Percentiles rank a stretch among this genome's conserved stretches.
Conservation (phyloP, 2,888 invertebrate species). For the Alviniconcha strummeri region DNA sequence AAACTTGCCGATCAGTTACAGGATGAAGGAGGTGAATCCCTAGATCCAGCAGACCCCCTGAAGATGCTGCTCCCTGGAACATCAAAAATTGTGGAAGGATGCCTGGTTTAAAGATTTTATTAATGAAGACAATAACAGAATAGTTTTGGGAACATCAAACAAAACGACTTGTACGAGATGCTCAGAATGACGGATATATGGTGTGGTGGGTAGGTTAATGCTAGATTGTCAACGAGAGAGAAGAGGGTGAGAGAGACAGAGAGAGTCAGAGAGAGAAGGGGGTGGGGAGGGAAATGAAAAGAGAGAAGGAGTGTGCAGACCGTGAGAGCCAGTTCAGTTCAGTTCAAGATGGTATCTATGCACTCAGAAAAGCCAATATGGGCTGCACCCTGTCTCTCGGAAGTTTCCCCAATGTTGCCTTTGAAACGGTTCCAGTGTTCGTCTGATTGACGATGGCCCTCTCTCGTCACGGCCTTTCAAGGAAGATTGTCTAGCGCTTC, state of each 20-base stretch:
- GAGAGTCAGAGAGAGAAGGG: neutral
- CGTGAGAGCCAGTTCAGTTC: no score
- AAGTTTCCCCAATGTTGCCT: no score
- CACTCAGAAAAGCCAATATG: no score
- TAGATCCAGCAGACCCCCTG: neutral
- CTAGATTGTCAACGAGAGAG: neutral
- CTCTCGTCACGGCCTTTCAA: no score
- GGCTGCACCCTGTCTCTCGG: no score
- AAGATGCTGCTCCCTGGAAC: neutral
- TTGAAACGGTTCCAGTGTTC: no score
- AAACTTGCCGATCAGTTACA: neutral
- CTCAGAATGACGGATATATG: neutral
- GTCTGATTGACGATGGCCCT: no score
- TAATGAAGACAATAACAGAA: neutral
- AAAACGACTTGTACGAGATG: neutral
- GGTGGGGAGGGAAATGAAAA: neutral
- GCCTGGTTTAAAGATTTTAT: neutral
- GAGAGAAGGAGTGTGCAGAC: neutral
- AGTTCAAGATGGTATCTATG: no score
- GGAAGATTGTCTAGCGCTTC: no score
- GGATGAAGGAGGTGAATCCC: neutral
- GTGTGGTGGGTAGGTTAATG: no score
- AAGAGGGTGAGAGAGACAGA: neutral
- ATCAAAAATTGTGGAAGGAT: neutral
- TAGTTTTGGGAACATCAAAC: neutral